Conservation (phyloP, 2,113 vertebrate species). For the Haemorhous mexicanus region DNA sequence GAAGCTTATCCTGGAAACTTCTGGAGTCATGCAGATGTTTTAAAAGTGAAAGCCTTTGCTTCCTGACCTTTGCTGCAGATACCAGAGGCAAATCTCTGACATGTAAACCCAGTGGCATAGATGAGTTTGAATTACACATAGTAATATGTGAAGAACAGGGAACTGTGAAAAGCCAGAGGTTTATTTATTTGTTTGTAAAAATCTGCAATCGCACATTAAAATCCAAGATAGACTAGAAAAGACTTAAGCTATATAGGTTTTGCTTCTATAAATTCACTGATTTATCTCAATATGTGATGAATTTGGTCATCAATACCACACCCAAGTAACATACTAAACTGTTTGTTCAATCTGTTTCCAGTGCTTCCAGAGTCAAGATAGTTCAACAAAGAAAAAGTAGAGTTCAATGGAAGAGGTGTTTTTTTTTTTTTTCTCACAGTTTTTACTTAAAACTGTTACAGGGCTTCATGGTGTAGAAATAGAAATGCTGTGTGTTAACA, state of each 20-base stretch:
- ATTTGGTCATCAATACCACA: not conserved
- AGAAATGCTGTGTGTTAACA: not conserved
- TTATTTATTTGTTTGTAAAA: conserved; percentile 19
- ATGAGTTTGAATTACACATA: conserved; percentile 36
- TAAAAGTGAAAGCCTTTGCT: conserved; percentile 16
- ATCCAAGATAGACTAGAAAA: not conserved
- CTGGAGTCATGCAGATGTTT: not conserved
- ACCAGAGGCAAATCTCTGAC: conserved; percentile 16
- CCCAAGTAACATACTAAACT: not conserved
- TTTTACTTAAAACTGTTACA: not conserved
- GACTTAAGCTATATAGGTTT: not conserved
- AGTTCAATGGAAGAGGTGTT: not conserved
- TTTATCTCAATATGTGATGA: not conserved
- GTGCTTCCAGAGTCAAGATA: not conserved
- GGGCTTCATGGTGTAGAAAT: not conserved
- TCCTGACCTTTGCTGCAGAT: conserved; percentile 50
- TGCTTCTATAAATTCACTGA: not conserved
- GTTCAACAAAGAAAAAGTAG: not conserved
- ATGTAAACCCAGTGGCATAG: not conserved
- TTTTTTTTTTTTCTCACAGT: not conserved
- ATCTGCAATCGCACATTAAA: conserved; percentile 7
- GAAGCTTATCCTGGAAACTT: not conserved
- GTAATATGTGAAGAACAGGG: conserved; percentile 33
- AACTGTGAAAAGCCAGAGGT: conserved; percentile 52
- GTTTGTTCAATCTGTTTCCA: not conserved